phyloP scores from a whole-genome alignment of 2,888 invertebrate genomes.

The Cryptocephalus moraei region DNA sequence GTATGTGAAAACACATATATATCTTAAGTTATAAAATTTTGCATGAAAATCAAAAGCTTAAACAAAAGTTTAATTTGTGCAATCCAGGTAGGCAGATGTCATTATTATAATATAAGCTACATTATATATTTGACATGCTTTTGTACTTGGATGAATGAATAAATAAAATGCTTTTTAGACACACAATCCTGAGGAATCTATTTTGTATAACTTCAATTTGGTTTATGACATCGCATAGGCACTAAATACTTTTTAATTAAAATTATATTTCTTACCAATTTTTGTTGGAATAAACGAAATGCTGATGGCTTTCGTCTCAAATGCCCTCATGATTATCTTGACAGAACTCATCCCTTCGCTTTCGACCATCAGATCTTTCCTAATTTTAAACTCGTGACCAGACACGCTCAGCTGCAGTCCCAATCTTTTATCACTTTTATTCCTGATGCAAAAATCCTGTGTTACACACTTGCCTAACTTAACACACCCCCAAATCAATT shows the following conservation, averaged over 20 bases:
- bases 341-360: slow-evolving; percentile 31
- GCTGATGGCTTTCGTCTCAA: slow-evolving; percentile 45
- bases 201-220: no score
- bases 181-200: no score
- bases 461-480: slow-evolving; percentile 43
- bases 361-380: slow-evolving; percentile 29
- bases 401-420: slow-evolving; percentile 43
- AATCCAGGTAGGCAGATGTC: no score
- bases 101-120: no score
- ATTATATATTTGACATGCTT: no score
- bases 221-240: no score
- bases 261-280: slow-evolving; percentile 12
- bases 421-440: slow-evolving; percentile 45
- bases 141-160: no score
- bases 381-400: slow-evolving; percentile 40
- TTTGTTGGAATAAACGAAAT: slow-evolving; percentile 46
- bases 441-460: slow-evolving; percentile 47
- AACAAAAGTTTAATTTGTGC: no score
- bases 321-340: slow-evolving; percentile 41
- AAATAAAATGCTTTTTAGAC: no score
- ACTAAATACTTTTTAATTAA: neutral
- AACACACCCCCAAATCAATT: slow-evolving; percentile 42
- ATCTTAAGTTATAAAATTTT: no score
- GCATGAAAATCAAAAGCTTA: no score
- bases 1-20: no score